A percentile compares a stretch with the other conserved stretches of the same genome.
These are phyloP conservation scores for Balearica regulorum DNA, from an alignment of 2,797 vertebrate genomes.

Conservation along the genomic window DNA sequence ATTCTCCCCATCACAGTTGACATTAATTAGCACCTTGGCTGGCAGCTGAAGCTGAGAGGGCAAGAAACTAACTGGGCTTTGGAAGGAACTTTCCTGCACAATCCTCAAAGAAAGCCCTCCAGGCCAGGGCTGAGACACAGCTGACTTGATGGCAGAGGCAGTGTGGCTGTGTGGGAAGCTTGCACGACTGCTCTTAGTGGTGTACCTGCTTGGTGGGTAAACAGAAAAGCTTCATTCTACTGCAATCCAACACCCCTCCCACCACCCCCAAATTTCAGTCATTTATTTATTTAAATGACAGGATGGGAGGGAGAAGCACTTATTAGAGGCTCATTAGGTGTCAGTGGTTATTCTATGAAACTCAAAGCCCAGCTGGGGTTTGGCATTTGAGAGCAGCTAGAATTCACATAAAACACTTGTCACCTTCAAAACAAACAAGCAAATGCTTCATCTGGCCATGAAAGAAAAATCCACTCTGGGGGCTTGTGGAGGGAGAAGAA, in stretches of 20 bases:
- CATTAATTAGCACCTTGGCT: constrained; percentile 30
- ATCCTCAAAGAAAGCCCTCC: background rate
- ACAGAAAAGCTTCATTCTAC: constrained; percentile 31
- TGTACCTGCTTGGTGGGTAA: constrained; percentile 33
- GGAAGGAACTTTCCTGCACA: background rate
- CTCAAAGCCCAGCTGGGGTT: constrained; percentile 65
- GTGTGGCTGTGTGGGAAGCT: background rate
- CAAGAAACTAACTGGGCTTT: background rate
- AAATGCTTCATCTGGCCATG: constrained; percentile 10
- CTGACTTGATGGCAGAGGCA: background rate
- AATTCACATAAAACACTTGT: constrained; percentile 58
- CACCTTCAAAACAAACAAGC: constrained; percentile 48
- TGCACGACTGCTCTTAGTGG: background rate
- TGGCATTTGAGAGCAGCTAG: constrained; percentile 61
- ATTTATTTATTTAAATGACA: constrained; percentile 60
- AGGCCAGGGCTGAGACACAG: background rate
- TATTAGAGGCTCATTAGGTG: constrained; percentile 65
- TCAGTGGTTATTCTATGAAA: constrained; percentile 65
- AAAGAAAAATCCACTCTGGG: constrained; percentile 36
- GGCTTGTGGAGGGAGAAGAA: background rate
- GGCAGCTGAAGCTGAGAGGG: constrained; percentile 8
- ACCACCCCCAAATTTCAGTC: constrained; percentile 28
- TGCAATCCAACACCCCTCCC: constrained; percentile 11
- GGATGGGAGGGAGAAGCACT: constrained; percentile 36
- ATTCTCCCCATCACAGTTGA: background rate